Base-by-base conservation (phyloP, 2,888 invertebrate genomes). In the Cancer borealis region DNA sequence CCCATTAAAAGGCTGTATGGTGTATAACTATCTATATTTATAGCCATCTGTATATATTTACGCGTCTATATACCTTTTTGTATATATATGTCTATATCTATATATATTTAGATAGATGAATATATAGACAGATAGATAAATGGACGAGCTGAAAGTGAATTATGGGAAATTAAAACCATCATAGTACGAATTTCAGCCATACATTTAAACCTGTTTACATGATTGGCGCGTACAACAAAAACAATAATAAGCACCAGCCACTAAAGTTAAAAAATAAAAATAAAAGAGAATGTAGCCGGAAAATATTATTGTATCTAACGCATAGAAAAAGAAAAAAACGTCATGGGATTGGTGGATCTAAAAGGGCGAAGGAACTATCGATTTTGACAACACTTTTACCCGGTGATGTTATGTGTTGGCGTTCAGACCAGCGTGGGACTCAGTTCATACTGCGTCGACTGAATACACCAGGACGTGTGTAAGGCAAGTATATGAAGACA, bases 101-200 rank as follows among this genome's bases (percentile, higher is more conserved):
- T 26, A 10, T 73, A 4, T 21, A 8, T 6, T 10, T 73, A 26
- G 73, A 26, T 73, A 73, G 73, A 73, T 66, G 3, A 66, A 66
- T 73, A 73, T 8, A 26, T 8, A 73, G n/a, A 21, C 6, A 73
- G 6, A 26, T 73, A 73, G 8, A 60, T 60, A 60, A 60, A 60
- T 60, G 17, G 60, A 60, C 21, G 8, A 60, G 60, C 60, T 60
- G 21, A 60, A 60, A 60, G 60, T 60, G 21, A 60, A 60, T 60
- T 60, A 60, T 60, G 60, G 60, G 60, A 60, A 60, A 60, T 60
- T 60, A 60, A 60, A 60, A 60, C 60, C 60, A 60, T 60, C 60
- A 60, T 60, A 21, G 60, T 60, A 21, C 60, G 21, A 21, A 60
- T 60, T 60, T 60, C 60, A 60, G 60, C 60, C 60, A 21, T 21